Evolutionary conservation across 2,113 vertebrate species (phyloP).

Genomic region (Gadus macrocephalus): DNA sequence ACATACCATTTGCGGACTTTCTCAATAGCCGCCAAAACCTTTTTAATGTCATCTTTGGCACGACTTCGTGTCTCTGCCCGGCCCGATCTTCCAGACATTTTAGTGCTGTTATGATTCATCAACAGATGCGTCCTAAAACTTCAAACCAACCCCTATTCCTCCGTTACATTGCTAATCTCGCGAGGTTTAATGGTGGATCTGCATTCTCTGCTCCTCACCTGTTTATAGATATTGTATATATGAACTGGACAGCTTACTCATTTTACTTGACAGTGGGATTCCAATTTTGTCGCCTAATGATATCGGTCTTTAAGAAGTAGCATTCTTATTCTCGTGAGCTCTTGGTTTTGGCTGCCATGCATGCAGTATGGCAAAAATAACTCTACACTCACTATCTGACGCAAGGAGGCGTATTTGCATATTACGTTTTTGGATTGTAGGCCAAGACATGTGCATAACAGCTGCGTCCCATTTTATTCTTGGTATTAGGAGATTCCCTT

Average conservation of each 20-base stretch:
- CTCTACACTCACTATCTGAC: not conserved
- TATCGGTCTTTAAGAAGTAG: no score
- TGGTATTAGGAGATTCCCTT: no score
- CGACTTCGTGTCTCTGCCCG: slow-evolving; percentile 94
- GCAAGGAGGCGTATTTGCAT: slow-evolving; percentile 1
- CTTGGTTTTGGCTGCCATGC: no score
- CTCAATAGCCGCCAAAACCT: slow-evolving; percentile 96
- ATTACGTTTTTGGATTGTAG: no score
- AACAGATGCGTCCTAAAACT: slow-evolving; percentile 70
- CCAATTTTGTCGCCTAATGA: no score
- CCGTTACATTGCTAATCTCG: slow-evolving; percentile 60
- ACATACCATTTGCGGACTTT: slow-evolving; percentile 94
- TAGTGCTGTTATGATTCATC: slow-evolving; percentile 65
- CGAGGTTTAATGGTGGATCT: slow-evolving; percentile 50
- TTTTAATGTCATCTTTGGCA: slow-evolving; percentile 97
- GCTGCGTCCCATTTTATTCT: no score
- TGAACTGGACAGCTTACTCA: not conserved
- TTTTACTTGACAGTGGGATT: no score
- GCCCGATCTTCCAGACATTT: slow-evolving; percentile 94
- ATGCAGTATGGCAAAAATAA: no score
- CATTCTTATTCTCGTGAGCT: no score
- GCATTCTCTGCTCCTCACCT: not conserved
- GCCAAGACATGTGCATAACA: no score
- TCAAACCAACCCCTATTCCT: slow-evolving; percentile 63
- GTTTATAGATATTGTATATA: not conserved